A percentile compares a stretch with the other conserved stretches of the same genome.
These are phyloP conservation scores for Orientallactaga sibirica DNA, from an alignment of 2,797 vertebrate genomes.

Conservation along the genomic window DNA sequence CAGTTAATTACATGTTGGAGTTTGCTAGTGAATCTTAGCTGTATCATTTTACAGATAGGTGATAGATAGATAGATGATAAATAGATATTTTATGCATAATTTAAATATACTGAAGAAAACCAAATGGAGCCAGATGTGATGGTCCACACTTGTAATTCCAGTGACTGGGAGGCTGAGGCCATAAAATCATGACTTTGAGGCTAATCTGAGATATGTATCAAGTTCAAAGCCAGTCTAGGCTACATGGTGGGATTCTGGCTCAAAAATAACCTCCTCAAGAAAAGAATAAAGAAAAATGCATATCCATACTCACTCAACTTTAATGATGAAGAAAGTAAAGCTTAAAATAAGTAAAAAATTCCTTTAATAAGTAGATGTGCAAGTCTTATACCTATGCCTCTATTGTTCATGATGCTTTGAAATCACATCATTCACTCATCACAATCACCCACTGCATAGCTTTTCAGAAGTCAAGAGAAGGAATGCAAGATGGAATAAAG, in stretches of 20 bases:
- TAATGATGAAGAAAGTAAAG: constrained; percentile 20
- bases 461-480: neutral
- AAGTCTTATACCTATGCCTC: neutral
- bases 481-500: neutral
- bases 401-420: neutral
- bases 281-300: neutral
- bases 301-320: neutral
- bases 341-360: constrained; percentile 4
- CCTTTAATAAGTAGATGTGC: neutral
- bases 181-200: too few relatives aligned
- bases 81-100: too few relatives aligned
- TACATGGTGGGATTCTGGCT: neutral
- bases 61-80: too few relatives aligned
- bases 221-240: too few relatives aligned
- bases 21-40: neutral
- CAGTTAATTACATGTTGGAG: neutral
- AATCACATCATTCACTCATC: neutral
- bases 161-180: too few relatives aligned
- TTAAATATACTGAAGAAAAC: neutral
- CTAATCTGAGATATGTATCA: too few relatives aligned
- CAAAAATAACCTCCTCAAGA: neutral
- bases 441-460: neutral
- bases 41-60: neutral
- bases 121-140: too few relatives aligned
- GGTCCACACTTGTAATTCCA: too few relatives aligned